A percentile compares a stretch with the other conserved stretches of the same genome.
Evolutionary conservation across 2,888 invertebrate species (phyloP).

Genomic region (Papilio gigon): DNA sequence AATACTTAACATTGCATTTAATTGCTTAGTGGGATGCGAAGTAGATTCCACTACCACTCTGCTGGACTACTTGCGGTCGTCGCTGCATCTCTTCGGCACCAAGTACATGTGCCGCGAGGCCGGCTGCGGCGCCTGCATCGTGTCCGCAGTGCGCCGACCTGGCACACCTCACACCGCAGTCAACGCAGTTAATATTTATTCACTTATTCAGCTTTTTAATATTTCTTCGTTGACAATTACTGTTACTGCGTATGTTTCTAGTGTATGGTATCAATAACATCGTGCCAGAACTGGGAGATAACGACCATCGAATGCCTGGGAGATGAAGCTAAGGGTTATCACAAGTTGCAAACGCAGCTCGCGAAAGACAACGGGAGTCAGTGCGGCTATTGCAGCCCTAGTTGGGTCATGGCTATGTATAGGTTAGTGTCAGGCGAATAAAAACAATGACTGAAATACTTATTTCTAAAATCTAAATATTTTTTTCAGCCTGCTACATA

Average conservation of each 20-base stretch:
- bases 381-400: constrained; percentile 86
- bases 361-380: constrained; percentile 83
- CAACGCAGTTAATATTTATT: constrained; percentile 81
- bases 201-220: neutral
- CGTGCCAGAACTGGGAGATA: constrained; percentile 82
- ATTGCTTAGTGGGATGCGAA: constrained; percentile 56
- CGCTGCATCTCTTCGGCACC: constrained; percentile 82
- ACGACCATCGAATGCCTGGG: constrained; percentile 85
- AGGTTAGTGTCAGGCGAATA: constrained; percentile 56
- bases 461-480: constrained; percentile 13
- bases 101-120: constrained; percentile 86
- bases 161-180: constrained; percentile 70
- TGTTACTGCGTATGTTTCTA: constrained; percentile 46
- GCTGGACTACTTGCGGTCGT: constrained; percentile 82
- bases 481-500: constrained; percentile 64
- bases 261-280: constrained; percentile 81
- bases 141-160: constrained; percentile 62
- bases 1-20: neutral
- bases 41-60: constrained; percentile 72
- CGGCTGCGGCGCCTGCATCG: constrained; percentile 85
- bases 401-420: constrained; percentile 86
- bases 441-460: neutral
- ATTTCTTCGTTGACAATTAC: neutral
- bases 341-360: constrained; percentile 81
- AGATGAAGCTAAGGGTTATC: constrained; percentile 80